Base-by-base conservation (phyloP, 2,797 vertebrate species). In the Bradypodion pumilum region DNA sequence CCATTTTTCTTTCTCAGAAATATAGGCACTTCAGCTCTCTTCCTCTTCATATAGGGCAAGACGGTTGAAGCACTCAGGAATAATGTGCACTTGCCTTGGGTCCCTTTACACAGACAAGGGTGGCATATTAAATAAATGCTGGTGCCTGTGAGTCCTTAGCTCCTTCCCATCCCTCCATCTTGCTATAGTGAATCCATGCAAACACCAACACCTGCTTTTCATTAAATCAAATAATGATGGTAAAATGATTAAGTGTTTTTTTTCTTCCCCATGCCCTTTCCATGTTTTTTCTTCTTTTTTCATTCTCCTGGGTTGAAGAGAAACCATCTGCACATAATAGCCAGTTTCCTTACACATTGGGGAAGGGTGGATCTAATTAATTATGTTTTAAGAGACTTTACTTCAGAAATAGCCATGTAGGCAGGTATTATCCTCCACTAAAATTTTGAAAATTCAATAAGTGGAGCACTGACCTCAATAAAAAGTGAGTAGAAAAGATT, bases 61-160 rank as follows among this genome's bases (percentile, higher is more conserved):
- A 89, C 83, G 82, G 62, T 70, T 72, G 88, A 88, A 68, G 83
- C 49, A 82, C 88, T 87, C 35, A 35, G 7, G 62, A 56, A 75
- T 35, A 15, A 56, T 56, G 52, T 16, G 16, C 52, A 56, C 16
- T 56, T 56, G 13, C 52, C 52, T 56, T 56, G 13, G 16, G 52
- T 56, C 12, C 52, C 52, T 56, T 56, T 56, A 56, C 19, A 56
- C 10, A 16, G 13, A 13, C 4, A 56, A 56, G 52, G 52, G 1
- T 56, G 13, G 13, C 13, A 21, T 15, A 56, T 23, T 46, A 46
- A 9, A 46, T 46, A 9, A 9, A 46, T 46, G 9, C 12, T n/a
- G 65, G 63, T 76, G n/a, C 65, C 15, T 75, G 16, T 44, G 29
- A 69, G 35, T 19, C 16, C 23, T 49, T 32, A 8, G 25, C 25